These are phyloP conservation scores for Coregonus clupeaformis DNA, from an alignment of 2,113 vertebrate genomes.

Conservation along the genomic window DNA sequence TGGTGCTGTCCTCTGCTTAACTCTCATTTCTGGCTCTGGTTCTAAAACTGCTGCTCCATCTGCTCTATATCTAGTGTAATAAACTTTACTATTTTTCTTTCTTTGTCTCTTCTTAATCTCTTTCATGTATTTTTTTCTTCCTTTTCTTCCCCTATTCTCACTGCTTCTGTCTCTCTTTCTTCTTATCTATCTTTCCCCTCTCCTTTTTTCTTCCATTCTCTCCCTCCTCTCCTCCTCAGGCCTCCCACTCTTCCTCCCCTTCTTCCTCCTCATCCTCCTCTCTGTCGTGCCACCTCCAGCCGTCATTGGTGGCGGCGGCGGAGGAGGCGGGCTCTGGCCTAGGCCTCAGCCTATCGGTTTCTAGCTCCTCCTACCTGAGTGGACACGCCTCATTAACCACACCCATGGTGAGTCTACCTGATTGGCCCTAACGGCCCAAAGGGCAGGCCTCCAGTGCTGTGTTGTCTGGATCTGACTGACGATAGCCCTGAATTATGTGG, in stretches of 20 bases:
- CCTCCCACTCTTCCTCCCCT: slow-evolving; percentile 90
- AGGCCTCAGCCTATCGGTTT: slow-evolving; percentile 95
- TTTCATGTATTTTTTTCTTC: neutral
- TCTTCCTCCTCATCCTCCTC: slow-evolving; percentile 92
- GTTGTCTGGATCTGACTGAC: slow-evolving; percentile 33
- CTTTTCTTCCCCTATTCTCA: slow-evolving; percentile 16
- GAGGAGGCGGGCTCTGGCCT: slow-evolving; percentile 89
- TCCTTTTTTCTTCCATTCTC: slow-evolving; percentile 42
- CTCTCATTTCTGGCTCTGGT: slow-evolving; percentile 1
- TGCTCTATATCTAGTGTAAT: slow-evolving; percentile 16
- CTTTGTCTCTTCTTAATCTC: neutral
- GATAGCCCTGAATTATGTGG: slow-evolving; percentile 16
- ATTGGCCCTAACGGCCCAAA: neutral
- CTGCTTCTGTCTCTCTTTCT: slow-evolving; percentile 5
- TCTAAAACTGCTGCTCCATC: slow-evolving; percentile 10
- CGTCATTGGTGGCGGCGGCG: slow-evolving; percentile 78
- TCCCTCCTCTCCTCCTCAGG: slow-evolving; percentile 77
- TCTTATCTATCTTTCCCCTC: neutral
- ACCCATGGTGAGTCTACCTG: slow-evolving; percentile 88
- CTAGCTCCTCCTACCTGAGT: slow-evolving; percentile 98
- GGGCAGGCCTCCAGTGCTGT: slow-evolving; percentile 37
- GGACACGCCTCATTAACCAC: slow-evolving; percentile 91
- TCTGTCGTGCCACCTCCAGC: slow-evolving; percentile 84
- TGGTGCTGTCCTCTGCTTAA: neutral
- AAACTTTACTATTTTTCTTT: neutral